Evolutionary conservation across 2,888 invertebrate species (phyloP).

Genomic region (Drosophila nigritarsus): DNA sequence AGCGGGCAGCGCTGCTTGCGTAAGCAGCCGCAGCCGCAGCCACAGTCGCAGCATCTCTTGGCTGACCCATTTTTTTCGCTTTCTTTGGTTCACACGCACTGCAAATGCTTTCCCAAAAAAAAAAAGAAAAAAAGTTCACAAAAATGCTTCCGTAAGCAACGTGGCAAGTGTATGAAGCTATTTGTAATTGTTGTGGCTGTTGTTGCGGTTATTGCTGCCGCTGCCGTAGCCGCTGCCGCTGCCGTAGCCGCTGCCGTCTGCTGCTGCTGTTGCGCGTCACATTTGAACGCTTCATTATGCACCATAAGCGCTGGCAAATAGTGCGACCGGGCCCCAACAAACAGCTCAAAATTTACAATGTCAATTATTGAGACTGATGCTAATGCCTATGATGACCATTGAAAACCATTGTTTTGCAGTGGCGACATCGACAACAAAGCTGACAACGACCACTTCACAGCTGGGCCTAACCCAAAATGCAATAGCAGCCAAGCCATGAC

Average conservation of each 20-base stretch:
- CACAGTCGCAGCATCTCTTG: slow-evolving; percentile 59
- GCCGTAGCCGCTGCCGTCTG: not conserved
- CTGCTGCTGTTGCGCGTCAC: slow-evolving; percentile 63
- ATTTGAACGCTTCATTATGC: slow-evolving; percentile 80
- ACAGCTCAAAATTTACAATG: slow-evolving; percentile 67
- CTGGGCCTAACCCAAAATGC: slow-evolving; percentile 53
- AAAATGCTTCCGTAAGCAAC: slow-evolving; percentile 76
- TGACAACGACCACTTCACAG: slow-evolving; percentile 42
- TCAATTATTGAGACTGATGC: slow-evolving; percentile 67
- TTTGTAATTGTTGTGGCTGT: slow-evolving; percentile 72
- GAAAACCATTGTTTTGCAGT: slow-evolving; percentile 68
- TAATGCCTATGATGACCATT: slow-evolving; percentile 56
- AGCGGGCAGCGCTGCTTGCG: slow-evolving; percentile 55
- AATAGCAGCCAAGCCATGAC: slow-evolving; percentile 40
- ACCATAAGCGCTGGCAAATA: slow-evolving; percentile 55
- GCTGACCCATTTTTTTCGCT: slow-evolving; percentile 64
- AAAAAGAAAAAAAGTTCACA: slow-evolving; percentile 32
- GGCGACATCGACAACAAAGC: slow-evolving; percentile 52
- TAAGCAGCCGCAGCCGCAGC: slow-evolving; percentile 48
- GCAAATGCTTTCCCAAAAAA: slow-evolving; percentile 73
- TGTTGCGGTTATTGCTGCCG: slow-evolving; percentile 24
- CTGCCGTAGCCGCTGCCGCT: not conserved
- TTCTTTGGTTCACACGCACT: slow-evolving; percentile 79
- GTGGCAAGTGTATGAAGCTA: slow-evolving; percentile 73
- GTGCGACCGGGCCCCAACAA: slow-evolving; percentile 32